These are phyloP conservation scores for Ciona savignyi DNA, from an alignment of 23 tunicate species.

Conservation along the genomic window DNA sequence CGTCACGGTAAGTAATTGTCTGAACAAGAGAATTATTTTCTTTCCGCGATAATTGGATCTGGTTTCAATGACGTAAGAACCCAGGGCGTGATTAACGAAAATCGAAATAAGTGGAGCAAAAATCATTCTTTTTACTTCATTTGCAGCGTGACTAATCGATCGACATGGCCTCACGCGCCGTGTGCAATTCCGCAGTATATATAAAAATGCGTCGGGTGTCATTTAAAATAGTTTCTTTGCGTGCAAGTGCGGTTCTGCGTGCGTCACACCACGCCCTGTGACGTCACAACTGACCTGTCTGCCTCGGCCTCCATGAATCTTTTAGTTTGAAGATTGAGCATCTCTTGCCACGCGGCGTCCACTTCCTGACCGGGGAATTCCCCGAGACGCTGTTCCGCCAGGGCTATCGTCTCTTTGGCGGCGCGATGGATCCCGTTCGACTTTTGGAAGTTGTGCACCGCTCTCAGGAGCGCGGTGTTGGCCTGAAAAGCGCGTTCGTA, in stretches of 20 bases:
- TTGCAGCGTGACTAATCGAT: too few species aligned
- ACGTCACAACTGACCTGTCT: constrained; percentile 43
- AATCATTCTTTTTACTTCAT: too few species aligned
- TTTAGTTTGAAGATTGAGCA: constrained; percentile 60
- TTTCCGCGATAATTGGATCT: too few species aligned
- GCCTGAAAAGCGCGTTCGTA: too few species aligned
- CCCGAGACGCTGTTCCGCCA: constrained; percentile 60
- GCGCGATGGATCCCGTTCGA: constrained; percentile 89
- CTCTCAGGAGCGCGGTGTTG: constrained; percentile 51
- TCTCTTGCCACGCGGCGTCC: constrained; percentile 90
- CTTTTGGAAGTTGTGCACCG: constrained; percentile 72
- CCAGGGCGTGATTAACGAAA: too few species aligned
- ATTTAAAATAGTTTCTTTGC: neutral
- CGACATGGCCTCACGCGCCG: too few species aligned
- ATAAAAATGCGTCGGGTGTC: neutral
- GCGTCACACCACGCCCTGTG: neutral
- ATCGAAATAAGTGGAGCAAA: too few species aligned
- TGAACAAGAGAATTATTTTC: too few species aligned
- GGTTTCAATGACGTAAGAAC: too few species aligned
- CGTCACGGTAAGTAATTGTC: too few species aligned
- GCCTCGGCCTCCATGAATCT: constrained; percentile 78
- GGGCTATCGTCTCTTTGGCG: constrained; percentile 81
- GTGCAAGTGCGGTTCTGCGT: neutral
- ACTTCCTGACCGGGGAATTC: constrained; percentile 48
- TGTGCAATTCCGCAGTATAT: too few species aligned